A percentile compares a stretch with the other conserved stretches of the same genome.
phyloP scores from a whole-genome alignment of 2,113 vertebrate species.

The Fregata magnificens region DNA sequence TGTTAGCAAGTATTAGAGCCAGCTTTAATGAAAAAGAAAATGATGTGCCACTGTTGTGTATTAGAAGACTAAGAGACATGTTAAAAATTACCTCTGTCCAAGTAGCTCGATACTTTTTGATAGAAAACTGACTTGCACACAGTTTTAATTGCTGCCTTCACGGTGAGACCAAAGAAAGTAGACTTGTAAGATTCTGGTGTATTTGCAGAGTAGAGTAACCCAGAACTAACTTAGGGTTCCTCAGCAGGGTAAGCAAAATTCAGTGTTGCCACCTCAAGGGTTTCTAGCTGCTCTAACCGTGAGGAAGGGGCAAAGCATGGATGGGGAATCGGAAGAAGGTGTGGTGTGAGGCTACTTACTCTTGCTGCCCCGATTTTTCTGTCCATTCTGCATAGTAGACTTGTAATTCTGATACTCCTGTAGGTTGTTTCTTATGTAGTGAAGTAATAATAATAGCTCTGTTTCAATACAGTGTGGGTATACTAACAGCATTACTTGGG shows the following conservation, averaged over 20 bases:
- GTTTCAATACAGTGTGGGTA: neutral
- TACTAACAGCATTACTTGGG: neutral
- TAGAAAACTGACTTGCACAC: neutral
- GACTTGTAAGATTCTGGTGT: neutral
- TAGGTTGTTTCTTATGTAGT: neutral
- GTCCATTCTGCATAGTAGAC: neutral
- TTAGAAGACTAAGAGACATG: neutral
- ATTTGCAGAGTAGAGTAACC: neutral
- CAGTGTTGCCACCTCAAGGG: neutral
- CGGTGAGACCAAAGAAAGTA: neutral
- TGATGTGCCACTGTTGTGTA: neutral
- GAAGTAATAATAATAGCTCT: neutral
- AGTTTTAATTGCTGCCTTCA: neutral
- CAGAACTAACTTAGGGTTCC: neutral
- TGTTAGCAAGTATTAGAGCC: neutral
- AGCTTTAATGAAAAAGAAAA: neutral
- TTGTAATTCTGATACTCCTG: neutral
- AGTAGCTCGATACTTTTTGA: neutral
- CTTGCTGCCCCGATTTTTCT: neutral
- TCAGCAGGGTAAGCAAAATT: neutral
- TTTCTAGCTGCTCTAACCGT: neutral
- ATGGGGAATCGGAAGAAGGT: neutral
- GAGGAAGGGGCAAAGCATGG: neutral
- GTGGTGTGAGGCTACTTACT: too few species aligned
- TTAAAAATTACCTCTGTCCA: neutral